Evolutionary conservation across 2,113 vertebrate species (phyloP).

Genomic region (Mohoua ochrocephala): DNA sequence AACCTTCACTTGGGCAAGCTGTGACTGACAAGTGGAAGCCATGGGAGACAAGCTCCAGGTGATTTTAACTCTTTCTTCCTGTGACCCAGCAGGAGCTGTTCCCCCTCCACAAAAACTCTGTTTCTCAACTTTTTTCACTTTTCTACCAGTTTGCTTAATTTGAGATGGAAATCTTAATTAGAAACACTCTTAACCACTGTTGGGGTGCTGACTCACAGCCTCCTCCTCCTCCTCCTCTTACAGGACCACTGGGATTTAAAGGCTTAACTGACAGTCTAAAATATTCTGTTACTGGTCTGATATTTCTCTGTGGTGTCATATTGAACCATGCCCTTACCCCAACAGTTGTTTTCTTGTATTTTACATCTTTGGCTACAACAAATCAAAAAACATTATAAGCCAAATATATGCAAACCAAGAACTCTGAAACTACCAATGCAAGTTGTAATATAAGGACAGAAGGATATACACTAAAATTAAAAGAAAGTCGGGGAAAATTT

Average conservation of each 20-base stretch:
- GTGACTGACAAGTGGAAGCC: neutral
- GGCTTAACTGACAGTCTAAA: neutral
- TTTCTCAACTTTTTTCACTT: neutral
- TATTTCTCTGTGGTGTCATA: neutral
- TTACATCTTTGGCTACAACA: neutral
- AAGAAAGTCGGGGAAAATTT: neutral
- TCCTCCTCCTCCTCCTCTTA: neutral
- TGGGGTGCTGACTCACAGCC: neutral
- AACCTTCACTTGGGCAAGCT: neutral
- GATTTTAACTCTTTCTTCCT: neutral
- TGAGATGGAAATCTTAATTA: neutral
- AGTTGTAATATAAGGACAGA: neutral
- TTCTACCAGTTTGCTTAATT: neutral
- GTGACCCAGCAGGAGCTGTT: neutral
- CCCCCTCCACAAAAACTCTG: neutral
- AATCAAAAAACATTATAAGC: neutral
- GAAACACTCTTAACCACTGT: neutral
- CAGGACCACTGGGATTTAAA: neutral
- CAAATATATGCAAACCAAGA: neutral
- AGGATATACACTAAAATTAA: neutral
- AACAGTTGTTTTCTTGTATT: fast-evolving
- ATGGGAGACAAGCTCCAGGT: neutral
- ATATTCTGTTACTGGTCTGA: neutral
- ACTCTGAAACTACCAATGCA: neutral
- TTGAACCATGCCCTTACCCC: neutral